Conservation (phyloP, 1,140 invertebrate genomes). For the Drosophila athabasca region DNA sequence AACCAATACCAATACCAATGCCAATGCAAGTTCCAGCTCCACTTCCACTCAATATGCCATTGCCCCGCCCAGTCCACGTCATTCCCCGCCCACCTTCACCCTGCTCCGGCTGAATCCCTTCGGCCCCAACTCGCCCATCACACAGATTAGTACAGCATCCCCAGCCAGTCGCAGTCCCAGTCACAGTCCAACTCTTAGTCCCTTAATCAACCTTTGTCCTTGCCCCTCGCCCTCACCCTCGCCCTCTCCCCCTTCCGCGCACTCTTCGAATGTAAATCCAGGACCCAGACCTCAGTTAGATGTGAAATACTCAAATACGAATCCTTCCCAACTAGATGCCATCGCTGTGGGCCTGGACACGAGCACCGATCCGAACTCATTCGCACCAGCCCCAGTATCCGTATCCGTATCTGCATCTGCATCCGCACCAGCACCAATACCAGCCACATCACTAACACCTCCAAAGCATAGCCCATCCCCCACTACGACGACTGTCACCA, state of each 20-base stretch:
- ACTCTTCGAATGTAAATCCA: constrained; percentile 46
- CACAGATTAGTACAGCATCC: constrained; percentile 11
- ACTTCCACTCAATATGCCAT: constrained; percentile 35
- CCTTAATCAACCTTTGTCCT: constrained; percentile 19
- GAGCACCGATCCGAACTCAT: constrained; percentile 32
- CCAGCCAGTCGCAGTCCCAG: constrained; percentile 1
- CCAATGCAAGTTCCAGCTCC: constrained; percentile 16
- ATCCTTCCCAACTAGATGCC: constrained; percentile 81
- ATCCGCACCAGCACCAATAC: constrained; percentile 56
- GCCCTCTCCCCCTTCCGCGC: background rate
- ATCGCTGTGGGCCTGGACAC: constrained; percentile 71
- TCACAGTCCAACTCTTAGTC: background rate
- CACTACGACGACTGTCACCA: constrained; percentile 40
- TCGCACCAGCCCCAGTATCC: constrained; percentile 30
- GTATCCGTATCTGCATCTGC: constrained; percentile 43
- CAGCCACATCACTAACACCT: constrained; percentile 74
- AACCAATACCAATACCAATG: background rate
- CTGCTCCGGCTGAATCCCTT: constrained; percentile 63
- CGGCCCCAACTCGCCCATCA: constrained; percentile 6
- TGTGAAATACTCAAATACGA: constrained; percentile 69
- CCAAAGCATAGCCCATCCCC: constrained; percentile 57
- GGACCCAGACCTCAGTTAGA: constrained; percentile 27
- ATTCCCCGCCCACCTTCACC: constrained; percentile 57
- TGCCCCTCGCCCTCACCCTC: background rate
- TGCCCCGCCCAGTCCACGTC: constrained; percentile 47